phyloP scores from a whole-genome alignment of 1,140 invertebrate species.

The Leptinotarsa defecta region DNA sequence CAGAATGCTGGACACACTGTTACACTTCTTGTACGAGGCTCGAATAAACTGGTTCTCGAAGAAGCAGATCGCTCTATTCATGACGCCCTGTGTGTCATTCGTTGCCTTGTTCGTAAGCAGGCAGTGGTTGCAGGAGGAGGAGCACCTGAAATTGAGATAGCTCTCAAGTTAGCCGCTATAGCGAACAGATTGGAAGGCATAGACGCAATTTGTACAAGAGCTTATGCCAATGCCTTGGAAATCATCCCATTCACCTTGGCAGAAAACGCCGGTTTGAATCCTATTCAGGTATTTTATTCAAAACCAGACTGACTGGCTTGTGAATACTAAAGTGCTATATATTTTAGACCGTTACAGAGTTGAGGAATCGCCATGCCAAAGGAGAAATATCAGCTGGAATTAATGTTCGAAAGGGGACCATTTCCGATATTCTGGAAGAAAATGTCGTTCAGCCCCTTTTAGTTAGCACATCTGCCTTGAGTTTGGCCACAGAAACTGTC shows the following conservation, averaged over 20 bases:
- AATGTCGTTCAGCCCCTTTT: slow-evolving; percentile 97
- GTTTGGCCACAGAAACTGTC: slow-evolving; percentile 94
- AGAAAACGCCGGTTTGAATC: slow-evolving; percentile 99
- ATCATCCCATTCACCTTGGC: slow-evolving; percentile 97
- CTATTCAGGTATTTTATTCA: slow-evolving; percentile 67
- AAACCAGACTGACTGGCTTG: background rate
- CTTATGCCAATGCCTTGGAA: slow-evolving; percentile 95
- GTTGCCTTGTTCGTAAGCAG: slow-evolving; percentile 89
- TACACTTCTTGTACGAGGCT: slow-evolving; percentile 91
- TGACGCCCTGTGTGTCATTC: slow-evolving; percentile 97
- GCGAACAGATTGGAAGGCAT: slow-evolving; percentile 87
- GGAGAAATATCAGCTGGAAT: slow-evolving; percentile 87
- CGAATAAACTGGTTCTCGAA: slow-evolving; percentile 95
- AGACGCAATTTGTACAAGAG: slow-evolving; percentile 92
- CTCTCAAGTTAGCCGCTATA: slow-evolving; percentile 80
- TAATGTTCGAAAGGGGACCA: slow-evolving; percentile 94
- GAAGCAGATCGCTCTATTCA: slow-evolving; percentile 96
- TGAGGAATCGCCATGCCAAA: slow-evolving; percentile 90
- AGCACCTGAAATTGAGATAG: slow-evolving; percentile 94
- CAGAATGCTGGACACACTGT: slow-evolving; percentile 88
- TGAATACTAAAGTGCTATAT: background rate
- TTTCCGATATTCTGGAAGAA: slow-evolving; percentile 96
- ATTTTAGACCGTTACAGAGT: slow-evolving; percentile 88
- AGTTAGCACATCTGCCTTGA: slow-evolving; percentile 92
- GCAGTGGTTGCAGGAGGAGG: slow-evolving; percentile 94